Percentiles rank a stretch among this genome's conserved stretches.
phyloP scores from a whole-genome alignment of 2,113 vertebrate genomes.

The Hippoglossus stenolepis region DNA sequence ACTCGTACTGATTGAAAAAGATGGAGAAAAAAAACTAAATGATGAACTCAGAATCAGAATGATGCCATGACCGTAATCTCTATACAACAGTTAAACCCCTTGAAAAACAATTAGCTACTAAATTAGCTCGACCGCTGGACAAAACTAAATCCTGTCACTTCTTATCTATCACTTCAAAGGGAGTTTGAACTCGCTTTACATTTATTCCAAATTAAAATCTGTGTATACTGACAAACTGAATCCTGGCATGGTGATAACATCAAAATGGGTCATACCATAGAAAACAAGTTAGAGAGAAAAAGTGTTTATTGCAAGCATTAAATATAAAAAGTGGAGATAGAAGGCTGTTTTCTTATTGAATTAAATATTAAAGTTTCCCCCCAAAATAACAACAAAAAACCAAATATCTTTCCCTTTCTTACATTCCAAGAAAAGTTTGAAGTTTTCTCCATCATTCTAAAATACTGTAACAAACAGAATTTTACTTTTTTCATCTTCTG shows the following conservation, averaged over 20 bases:
- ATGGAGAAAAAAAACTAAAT: not conserved
- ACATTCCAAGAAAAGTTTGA: not conserved
- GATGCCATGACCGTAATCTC: not conserved
- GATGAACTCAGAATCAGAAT: not conserved
- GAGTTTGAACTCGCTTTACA: not conserved
- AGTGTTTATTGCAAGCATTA: not conserved
- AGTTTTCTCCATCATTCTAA: not conserved
- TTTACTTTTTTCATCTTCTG: not conserved
- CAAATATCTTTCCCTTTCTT: not conserved
- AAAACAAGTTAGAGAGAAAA: not conserved
- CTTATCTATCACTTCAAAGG: not conserved
- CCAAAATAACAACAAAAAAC: not conserved
- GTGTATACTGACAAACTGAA: not conserved
- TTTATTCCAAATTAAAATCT: slow-evolving; percentile 13
- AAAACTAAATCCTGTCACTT: not conserved
- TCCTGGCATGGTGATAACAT: not conserved
- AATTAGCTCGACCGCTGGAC: not conserved
- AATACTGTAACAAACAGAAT: not conserved
- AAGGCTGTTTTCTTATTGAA: not conserved
- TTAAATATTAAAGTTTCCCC: not conserved
- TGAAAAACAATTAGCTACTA: slow-evolving; percentile 1
- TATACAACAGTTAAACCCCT: not conserved
- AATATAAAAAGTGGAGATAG: not conserved
- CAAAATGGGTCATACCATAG: not conserved
- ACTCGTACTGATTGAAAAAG: not conserved